These are phyloP conservation scores for Erebia palarica DNA, from an alignment of 2,888 invertebrate species.

Conservation along the genomic window DNA sequence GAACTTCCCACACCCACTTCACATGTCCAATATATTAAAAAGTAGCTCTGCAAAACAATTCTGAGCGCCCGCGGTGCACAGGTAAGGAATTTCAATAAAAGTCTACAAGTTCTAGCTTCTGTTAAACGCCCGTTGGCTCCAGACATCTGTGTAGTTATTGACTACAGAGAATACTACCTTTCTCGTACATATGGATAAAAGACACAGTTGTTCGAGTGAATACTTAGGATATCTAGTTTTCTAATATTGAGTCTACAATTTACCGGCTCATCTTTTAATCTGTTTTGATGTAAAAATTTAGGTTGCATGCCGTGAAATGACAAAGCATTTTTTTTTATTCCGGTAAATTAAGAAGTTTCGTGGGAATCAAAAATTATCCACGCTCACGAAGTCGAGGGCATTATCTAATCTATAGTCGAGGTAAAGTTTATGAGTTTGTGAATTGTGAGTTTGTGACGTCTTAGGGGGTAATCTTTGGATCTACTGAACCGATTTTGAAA, in stretches of 20 bases:
- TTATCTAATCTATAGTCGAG: too few species aligned
- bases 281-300: too few species aligned
- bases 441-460: too few species aligned
- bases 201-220: not conserved
- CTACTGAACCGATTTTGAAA: too few species aligned
- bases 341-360: too few species aligned
- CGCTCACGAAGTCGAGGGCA: too few species aligned
- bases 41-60: constrained; percentile 29
- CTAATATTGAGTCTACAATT: not conserved
- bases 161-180: constrained; percentile 13
- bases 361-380: too few species aligned
- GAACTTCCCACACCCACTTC: constrained; percentile 9
- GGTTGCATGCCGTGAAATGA: too few species aligned
- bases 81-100: constrained; percentile 37
- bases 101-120: constrained; percentile 27
- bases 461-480: too few species aligned
- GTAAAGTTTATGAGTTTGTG: too few species aligned
- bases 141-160: constrained; percentile 22
- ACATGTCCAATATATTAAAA: constrained; percentile 31
- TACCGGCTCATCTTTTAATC: too few species aligned
- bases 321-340: too few species aligned
- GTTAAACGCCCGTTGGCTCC: constrained; percentile 8
- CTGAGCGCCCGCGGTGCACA: constrained; percentile 14
- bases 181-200: not conserved
- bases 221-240: not conserved